Evolutionary conservation across 2,888 invertebrate species (phyloP), one percentile per base, ranked within the genome.

Genomic region (Lumbricus terrestris): DNA sequence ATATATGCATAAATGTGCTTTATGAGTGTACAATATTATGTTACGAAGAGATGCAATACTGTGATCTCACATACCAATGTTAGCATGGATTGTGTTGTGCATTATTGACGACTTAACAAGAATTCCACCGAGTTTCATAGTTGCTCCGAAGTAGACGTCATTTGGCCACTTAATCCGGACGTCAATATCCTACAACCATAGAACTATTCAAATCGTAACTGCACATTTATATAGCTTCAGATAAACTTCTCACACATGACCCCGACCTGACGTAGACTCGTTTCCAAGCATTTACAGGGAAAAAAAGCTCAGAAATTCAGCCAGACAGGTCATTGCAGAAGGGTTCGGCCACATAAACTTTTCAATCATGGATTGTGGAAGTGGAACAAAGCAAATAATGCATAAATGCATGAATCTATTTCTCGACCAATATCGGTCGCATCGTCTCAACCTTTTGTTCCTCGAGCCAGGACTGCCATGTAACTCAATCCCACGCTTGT

Each of bases 121-220:
- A 47, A 98, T 96, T 42, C 99, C 99, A 85, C 99, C 99, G 92
- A 99, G 96, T 96, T 99, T 99, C 37, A 96, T 96, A 33, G 96
- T 96, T 42, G 96, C 96, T 90, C 97, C 97, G 91, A 96, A 95
- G 95, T 98, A 99, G 91, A 99, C 96, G 95, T 99, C 99, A 95
- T 99, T 99, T 23, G 99, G 99, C 99, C 99, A 99, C 95, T 99
- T 99, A 93, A 99, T 96, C 93, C 97, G 96, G 92, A 97, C 94
- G 93, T 95, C 94, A 38, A 95, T 92, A 35, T 95, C 94, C 94
- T 95, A 92, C 34, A 93, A 92, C 40, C 85, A 88, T 20, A 85
- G 85, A 33, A 20, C 20, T 20, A 34, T 54, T 89, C n/a, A 40
- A 42, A 37, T 42, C 23, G 42, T 40, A 88, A 38, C 11, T 16